Conservation (phyloP, 2,888 invertebrate species). For the Villa cingulata region DNA sequence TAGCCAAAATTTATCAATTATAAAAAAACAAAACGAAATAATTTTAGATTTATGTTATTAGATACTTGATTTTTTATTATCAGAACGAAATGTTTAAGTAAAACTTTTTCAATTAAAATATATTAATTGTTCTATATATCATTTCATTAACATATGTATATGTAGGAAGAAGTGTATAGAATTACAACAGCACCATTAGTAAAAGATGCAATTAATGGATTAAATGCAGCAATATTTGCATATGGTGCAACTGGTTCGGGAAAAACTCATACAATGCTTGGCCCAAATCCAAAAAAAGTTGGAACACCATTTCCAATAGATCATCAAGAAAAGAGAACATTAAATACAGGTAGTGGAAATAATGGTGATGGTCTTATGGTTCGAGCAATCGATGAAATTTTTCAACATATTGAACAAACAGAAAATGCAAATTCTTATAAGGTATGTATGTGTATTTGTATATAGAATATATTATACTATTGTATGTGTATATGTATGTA, state of each 20-base stretch:
- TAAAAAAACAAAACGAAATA: no score
- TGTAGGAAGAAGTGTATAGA: constrained; percentile 66
- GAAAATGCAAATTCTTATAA: constrained; percentile 26
- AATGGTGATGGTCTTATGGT: constrained; percentile 35
- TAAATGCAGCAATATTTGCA: constrained; percentile 91
- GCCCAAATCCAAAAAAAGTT: constrained; percentile 31
- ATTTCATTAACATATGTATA: no score
- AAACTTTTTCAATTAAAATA: no score
- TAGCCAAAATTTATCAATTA: no score
- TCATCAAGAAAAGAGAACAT: constrained; percentile 14
- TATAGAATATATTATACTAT: no score
- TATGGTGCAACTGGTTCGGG: constrained; percentile 42
- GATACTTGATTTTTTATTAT: background rate
- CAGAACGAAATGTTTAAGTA: no score
- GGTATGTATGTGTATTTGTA: constrained; percentile 19
- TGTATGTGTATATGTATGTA: no score
- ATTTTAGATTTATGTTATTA: no score
- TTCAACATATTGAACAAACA: constrained; percentile 30
- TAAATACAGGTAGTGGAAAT: constrained; percentile 10
- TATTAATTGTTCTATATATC: no score
- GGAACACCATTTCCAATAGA: constrained; percentile 16
- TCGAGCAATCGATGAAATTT: constrained; percentile 36
- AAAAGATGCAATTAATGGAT: constrained; percentile 72
- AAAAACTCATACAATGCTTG: constrained; percentile 37
- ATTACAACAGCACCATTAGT: constrained; percentile 76